Evolutionary conservation across 1,140 invertebrate genomes (phyloP), one percentile per base, ranked within the genome.

Genomic region (Samia ricini): DNA sequence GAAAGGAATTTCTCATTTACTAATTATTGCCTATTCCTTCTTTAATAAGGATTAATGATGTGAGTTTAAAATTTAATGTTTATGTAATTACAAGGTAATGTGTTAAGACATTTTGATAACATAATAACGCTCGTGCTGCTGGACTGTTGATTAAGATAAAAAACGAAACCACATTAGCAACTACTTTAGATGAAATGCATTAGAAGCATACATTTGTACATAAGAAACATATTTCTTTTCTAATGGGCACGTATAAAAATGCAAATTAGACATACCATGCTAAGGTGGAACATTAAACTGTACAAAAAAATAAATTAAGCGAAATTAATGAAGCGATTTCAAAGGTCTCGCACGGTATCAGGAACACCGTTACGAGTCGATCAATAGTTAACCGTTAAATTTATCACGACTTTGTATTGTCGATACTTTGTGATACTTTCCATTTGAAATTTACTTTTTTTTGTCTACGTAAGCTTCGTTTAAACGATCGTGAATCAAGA

Each of bases 371-470:
- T 67, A 63, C 24, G 50, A 21, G 22, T 63, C 26, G 56, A 67
- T 67, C 57, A 52, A 63, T 66, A 66, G 60, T 66, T 69, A 60
- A 72, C 65, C 70, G 72, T 75, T 68, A 68, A 63, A 64, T 51
- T 72, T 75, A 75, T 75, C 72, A 70, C 60, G 72, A 72, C 36
- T 72, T 42, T 56, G 55, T 69, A 61, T 50, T 61, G 48, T 62
- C 62, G 22, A 42, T 55, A 22, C 50, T 61, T 59, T 21, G 60
- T 66, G 56, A 23, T 36, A 29, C 20, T 61, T 33, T 56, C 29
- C 56, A 50, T 26, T 58, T 42, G 33, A 10, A 12, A 42, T 42
- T 42, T 42, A 12, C 33, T 15, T 42, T 42, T 64, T 63, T 48
- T 61, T 58, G 48, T 20, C 24, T 15, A 55, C 48, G 20, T 36